phyloP scores from a whole-genome alignment of 2,113 vertebrate genomes.

The Stomatorhinus ivindoensis region DNA sequence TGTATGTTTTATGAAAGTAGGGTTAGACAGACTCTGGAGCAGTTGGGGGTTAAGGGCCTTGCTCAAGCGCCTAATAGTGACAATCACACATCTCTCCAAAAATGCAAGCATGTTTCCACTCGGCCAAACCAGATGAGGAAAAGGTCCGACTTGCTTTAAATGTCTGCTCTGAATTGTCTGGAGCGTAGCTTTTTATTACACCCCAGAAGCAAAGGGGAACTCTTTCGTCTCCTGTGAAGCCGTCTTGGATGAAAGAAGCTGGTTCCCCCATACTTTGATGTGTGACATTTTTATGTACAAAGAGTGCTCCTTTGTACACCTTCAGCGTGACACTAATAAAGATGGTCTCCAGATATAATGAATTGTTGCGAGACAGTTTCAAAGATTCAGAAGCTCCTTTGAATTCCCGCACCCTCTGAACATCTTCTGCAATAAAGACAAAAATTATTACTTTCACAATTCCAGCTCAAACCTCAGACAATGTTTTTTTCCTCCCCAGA shows the following conservation, averaged over 20 bases:
- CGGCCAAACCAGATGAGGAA: conserved; percentile 8
- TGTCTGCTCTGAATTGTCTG: background rate
- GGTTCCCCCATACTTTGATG: conserved; percentile 19
- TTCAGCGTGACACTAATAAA: conserved; percentile 24
- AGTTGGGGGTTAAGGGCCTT: background rate
- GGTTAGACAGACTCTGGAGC: background rate
- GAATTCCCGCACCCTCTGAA: background rate
- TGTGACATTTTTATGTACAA: conserved; percentile 25
- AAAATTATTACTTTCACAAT: background rate
- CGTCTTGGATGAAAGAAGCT: conserved; percentile 8
- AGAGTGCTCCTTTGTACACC: conserved; percentile 25
- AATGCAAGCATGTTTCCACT: background rate
- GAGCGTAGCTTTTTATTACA: conserved; percentile 10
- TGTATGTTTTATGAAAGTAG: background rate
- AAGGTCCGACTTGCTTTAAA: conserved; percentile 17
- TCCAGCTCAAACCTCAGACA: background rate
- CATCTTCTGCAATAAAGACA: background rate
- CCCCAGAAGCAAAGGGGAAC: conserved; percentile 26
- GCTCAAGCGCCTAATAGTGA: background rate
- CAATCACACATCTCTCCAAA: background rate
- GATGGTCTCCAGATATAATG: conserved; percentile 19
- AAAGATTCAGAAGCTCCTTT: conserved; percentile 9
- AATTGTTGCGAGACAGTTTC: conserved; percentile 18
- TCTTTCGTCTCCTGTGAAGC: conserved; percentile 21
- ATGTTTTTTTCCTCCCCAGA: background rate